These are phyloP conservation scores for Parotocinclus haroldoi DNA, from an alignment of 2,797 vertebrate genomes.

Conservation along the genomic window DNA sequence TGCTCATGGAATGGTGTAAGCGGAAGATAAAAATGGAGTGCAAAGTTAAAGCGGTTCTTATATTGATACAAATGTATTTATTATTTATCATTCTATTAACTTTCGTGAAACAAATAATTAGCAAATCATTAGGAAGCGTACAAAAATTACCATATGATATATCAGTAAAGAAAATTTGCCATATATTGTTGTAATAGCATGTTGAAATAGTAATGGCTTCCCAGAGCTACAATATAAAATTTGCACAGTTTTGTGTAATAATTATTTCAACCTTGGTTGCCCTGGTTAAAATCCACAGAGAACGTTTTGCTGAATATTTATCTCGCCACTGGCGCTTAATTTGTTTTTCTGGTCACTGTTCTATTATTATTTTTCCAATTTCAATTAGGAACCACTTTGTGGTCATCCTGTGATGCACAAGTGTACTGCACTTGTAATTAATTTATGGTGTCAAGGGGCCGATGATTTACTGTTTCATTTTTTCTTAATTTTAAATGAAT, in stretches of 20 bases:
- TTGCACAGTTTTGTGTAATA: too few relatives aligned
- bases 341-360: background rate
- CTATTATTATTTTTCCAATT: slow-evolving; percentile 45
- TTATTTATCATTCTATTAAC: too few relatives aligned
- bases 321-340: background rate
- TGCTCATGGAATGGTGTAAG: slow-evolving; percentile 43
- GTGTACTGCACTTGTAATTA: slow-evolving; percentile 46
- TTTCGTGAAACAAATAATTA: too few relatives aligned
- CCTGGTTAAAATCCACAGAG: too few relatives aligned
- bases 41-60: slow-evolving; percentile 20
- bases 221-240: too few relatives aligned
- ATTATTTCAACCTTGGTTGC: too few relatives aligned
- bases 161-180: too few relatives aligned
- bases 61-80: background rate
- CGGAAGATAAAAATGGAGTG: slow-evolving; percentile 44
- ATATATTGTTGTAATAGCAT: too few relatives aligned
- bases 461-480: slow-evolving; percentile 49
- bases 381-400: slow-evolving; percentile 36
- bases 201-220: too few relatives aligned
- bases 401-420: slow-evolving; percentile 43
- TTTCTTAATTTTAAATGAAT: slow-evolving; percentile 42
- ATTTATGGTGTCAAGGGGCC: slow-evolving; percentile 42
- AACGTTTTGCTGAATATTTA: too few relatives aligned
- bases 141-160: too few relatives aligned
- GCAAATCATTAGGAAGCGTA: too few relatives aligned